phyloP scores from a whole-genome alignment of 2,888 invertebrate genomes.

The Calliopum simillimum region DNA sequence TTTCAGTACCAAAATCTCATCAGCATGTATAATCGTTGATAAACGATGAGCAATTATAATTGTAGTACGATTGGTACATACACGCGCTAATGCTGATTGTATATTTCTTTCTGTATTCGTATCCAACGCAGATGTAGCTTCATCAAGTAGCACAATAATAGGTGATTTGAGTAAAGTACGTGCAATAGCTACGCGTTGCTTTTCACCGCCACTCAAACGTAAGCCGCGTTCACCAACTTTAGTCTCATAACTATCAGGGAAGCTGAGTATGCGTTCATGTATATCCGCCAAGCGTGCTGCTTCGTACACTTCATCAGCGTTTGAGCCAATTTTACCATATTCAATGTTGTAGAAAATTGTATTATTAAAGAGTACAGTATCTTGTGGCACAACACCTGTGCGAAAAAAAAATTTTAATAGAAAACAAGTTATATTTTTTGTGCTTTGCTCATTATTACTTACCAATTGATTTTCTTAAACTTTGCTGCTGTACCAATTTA shows the following conservation, averaged over 20 bases:
- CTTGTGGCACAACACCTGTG: constrained; percentile 93
- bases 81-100: constrained; percentile 84
- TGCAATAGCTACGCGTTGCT: constrained; percentile 97
- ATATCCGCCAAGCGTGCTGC: constrained; percentile 95
- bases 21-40: constrained; percentile 94
- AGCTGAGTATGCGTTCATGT: constrained; percentile 89
- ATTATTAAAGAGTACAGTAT: constrained; percentile 95
- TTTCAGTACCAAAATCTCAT: constrained; percentile 92
- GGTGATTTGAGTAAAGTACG: constrained; percentile 94
- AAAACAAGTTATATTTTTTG: background rate
- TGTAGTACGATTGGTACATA: constrained; percentile 90
- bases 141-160: constrained; percentile 90
- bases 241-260: constrained; percentile 90
- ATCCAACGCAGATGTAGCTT: constrained; percentile 95
- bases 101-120: constrained; percentile 97
- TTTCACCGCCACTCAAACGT: constrained; percentile 96
- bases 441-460: constrained; percentile 24
- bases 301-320: constrained; percentile 84
- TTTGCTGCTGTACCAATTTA: constrained; percentile 84
- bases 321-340: constrained; percentile 86
- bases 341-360: constrained; percentile 94
- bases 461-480: constrained; percentile 81
- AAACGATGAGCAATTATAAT: constrained; percentile 94
- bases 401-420: background rate
- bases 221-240: constrained; percentile 95